Percentiles rank a stretch among this genome's conserved stretches.
Evolutionary conservation across 2,113 vertebrate genomes (phyloP).

Genomic region (pig (Sus scrofa)): T2T-Sscrofa CM000812.6:131295501-131296000

Average conservation of each 20-base stretch:
- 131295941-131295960: neutral
- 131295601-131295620: neutral
- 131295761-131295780: neutral
- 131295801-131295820: neutral
- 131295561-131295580: neutral
- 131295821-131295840: neutral
- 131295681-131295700: neutral
- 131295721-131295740: neutral
- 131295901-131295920: neutral
- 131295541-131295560: neutral
- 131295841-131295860: neutral
- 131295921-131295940: neutral
- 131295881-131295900: slow-evolving; percentile 29
- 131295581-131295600: neutral
- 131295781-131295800: neutral
- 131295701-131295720: neutral
- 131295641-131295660: slow-evolving; percentile 18
- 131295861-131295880: neutral
- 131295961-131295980: neutral
- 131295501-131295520: slow-evolving; percentile 91
- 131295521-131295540: accelerated
- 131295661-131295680: neutral
- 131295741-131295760: neutral
- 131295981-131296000: slow-evolving; percentile 29
- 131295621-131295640: neutral